A percentile compares a stretch with the other conserved stretches of the same genome.
These are phyloP conservation scores for Ailuropoda melanoleuca DNA, from an alignment of 2,113 vertebrate genomes.

Conservation along the genomic window DNA sequence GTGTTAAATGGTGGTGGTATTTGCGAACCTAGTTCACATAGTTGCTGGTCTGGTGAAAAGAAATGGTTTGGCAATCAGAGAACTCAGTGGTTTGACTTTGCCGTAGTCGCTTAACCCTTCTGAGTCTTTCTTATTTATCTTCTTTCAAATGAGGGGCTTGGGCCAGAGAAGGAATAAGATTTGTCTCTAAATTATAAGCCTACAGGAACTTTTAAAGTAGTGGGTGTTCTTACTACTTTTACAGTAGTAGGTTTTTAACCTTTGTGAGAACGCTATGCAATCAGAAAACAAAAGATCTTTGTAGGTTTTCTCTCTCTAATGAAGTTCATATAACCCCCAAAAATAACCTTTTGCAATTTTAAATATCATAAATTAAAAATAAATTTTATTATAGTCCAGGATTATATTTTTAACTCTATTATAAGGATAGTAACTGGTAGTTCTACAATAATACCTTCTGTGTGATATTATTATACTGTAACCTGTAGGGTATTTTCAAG, in stretches of 20 bases:
- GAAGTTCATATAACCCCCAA: neutral
- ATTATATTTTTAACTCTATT: slow-evolving; percentile 18
- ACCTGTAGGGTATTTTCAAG: slow-evolving; percentile 18
- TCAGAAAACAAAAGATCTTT: slow-evolving; percentile 48
- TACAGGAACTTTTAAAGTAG: neutral
- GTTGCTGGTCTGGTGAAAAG: neutral
- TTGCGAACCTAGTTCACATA: neutral
- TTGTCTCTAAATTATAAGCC: slow-evolving; percentile 42
- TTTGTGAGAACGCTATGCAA: neutral
- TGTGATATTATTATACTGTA: neutral
- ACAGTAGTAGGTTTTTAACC: slow-evolving; percentile 29
- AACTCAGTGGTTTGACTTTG: slow-evolving; percentile 4
- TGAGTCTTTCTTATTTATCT: neutral
- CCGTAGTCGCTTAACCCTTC: neutral
- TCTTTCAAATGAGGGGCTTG: slow-evolving; percentile 10
- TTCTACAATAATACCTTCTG: slow-evolving; percentile 14
- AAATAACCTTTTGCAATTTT: neutral
- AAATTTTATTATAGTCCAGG: neutral
- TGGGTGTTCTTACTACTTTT: neutral
- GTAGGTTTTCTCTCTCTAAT: slow-evolving; percentile 26
- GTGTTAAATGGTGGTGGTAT: neutral
- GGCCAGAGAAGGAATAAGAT: neutral
- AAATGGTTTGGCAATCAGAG: slow-evolving; percentile 22
- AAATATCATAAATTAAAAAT: neutral
- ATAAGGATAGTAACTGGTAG: slow-evolving; percentile 19